phyloP scores from a whole-genome alignment of 2,113 vertebrate species.

The Eclectus roratus region DNA sequence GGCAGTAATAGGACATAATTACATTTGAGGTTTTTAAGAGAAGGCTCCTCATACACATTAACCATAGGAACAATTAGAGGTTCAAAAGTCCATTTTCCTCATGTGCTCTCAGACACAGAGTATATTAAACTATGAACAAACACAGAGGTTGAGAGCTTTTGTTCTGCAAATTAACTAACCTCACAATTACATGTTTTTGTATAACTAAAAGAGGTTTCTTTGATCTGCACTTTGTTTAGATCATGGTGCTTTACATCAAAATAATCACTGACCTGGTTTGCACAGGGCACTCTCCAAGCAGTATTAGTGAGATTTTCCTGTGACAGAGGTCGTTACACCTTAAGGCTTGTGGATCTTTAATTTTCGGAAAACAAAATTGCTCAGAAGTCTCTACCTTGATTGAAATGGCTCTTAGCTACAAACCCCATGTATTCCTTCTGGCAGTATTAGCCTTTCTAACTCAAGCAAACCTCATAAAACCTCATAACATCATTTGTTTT shows the following conservation, averaged over 20 bases:
- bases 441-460: neutral
- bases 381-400: neutral
- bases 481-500: neutral
- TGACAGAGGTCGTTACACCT: neutral
- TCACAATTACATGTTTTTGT: neutral
- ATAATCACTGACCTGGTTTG: neutral
- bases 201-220: neutral
- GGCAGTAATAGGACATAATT: constrained; percentile 38
- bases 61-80: neutral
- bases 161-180: constrained; percentile 14
- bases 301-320: neutral
- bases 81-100: neutral
- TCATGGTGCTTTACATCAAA: neutral
- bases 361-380: constrained; percentile 17
- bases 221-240: constrained; percentile 4
- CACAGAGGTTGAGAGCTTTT: neutral
- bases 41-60: neutral
- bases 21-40: neutral
- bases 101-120: neutral
- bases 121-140: constrained; percentile 13
- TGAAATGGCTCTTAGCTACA: neutral
- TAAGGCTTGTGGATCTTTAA: neutral
- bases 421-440: neutral
- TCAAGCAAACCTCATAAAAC: neutral
- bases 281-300: neutral